Base-by-base conservation (phyloP, 1,140 invertebrate species). In the Drosophila guanche region DNA sequence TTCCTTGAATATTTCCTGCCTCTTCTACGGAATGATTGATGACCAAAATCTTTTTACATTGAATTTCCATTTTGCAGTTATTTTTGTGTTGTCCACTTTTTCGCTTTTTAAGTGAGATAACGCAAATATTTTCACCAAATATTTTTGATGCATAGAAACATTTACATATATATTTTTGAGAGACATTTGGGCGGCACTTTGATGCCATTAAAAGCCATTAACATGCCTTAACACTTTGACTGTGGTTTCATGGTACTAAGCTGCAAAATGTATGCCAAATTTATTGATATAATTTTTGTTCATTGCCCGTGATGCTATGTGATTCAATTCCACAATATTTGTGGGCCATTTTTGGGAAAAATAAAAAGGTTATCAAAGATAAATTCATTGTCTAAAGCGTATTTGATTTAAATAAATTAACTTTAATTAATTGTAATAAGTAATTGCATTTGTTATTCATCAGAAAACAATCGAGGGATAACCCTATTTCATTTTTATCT, bases 191-290 rank as follows among this genome's bases (percentile, higher is more conserved):
- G 7, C 8, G 29, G 29, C 41, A 58, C 12, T 61, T 54, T 16
- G 43, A 22, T 41, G 42, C 37, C n/a, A 63, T 53, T 56, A 60
- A 75, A 84, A 65, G 43, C 7, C 25, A 63, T 65, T 71, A 45
- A 45, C 48, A 84, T 51, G 67, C 53, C 69, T 51, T 58, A 43
- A 72, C 80, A 71, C 80, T 68, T 68, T 29, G n/a, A 16, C n/a
- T 43, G 7, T 25, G 29, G 42, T 25, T 63, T 29, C 3, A 52
- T 27, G 42, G 22, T 43, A n/a, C 22, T 48, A 14, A 47, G 33
- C 33, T 52, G 41, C 40, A 25, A 50, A 68, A 58, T 58, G 51
- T 67, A 68, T 71, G 33, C 42, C 16, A 47, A 60, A 7, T 5
- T 14, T 4, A 29, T 65, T 41, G 37, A 37, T 60, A 23, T 41